Percentiles rank a stretch among this genome's conserved stretches.
Conservation (phyloP, 2,888 invertebrate genomes). For the Hydroisotoma schaefferi region DNA sequence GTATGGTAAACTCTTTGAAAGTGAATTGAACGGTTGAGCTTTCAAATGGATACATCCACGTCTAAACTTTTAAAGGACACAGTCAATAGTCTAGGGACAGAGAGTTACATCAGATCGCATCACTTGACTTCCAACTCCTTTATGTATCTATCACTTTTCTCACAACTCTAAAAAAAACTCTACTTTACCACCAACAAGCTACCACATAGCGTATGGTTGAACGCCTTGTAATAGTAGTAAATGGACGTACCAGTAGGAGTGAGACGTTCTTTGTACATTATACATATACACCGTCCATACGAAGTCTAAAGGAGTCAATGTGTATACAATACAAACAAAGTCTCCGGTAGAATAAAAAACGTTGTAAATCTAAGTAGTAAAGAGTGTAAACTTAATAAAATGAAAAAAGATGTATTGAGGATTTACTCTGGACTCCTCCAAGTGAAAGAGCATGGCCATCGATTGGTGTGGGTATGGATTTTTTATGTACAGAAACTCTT, state of each 20-base stretch:
- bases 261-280: not conserved
- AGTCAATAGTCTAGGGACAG: too few species aligned
- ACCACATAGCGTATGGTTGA: too few species aligned
- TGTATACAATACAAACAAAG: not conserved
- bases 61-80: too few species aligned
- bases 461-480: constrained; percentile 16
- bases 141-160: too few species aligned
- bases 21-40: too few species aligned
- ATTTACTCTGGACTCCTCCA: constrained; percentile 1
- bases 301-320: not conserved
- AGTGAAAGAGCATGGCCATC: constrained; percentile 16
- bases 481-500: too few species aligned
- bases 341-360: not conserved
- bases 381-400: constrained; percentile 12
- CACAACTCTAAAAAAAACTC: too few species aligned
- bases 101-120: too few species aligned
- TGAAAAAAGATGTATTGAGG: constrained; percentile 1
- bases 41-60: too few species aligned
- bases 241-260: not conserved
- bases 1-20: too few species aligned
- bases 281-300: not conserved
- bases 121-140: too few species aligned
- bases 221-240: not conserved
- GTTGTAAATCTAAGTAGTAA: not conserved
- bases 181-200: too few species aligned